Evolutionary conservation across 2,797 vertebrate genomes (phyloP).

Genomic region (Karalla daura): DNA sequence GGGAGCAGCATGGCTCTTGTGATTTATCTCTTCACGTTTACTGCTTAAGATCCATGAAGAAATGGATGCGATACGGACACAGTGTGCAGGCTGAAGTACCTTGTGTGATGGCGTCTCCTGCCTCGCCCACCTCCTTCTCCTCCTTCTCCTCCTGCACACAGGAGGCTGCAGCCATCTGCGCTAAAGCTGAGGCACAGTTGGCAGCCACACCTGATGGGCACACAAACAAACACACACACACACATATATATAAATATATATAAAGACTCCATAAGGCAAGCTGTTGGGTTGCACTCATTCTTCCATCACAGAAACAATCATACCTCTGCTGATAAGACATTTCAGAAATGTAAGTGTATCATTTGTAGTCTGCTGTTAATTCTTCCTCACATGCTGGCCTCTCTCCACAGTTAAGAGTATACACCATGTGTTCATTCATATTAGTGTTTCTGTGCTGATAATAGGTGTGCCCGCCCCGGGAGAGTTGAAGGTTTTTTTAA

Average conservation of each 20-base stretch:
- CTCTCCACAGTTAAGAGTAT: not conserved
- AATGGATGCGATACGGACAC: too few relatives aligned
- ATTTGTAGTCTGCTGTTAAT: not conserved
- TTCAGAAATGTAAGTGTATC: not conserved
- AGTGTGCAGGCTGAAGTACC: constrained; percentile 75
- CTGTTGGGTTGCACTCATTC: not conserved
- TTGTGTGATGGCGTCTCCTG: constrained; percentile 91
- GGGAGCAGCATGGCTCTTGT: too few relatives aligned
- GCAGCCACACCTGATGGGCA: constrained; percentile 90
- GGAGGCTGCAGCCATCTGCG: constrained; percentile 97
- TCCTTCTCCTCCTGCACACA: constrained; percentile 97
- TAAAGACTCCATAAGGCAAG: not conserved
- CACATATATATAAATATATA: constrained; percentile 13
- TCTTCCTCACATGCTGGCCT: not conserved
- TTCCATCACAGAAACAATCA: not conserved
- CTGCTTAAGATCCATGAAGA: not conserved
- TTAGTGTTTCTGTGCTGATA: constrained; percentile 20
- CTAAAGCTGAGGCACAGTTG: constrained; percentile 96
- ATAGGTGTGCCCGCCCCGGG: too few relatives aligned
- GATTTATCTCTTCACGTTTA: not conserved
- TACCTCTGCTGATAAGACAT: not conserved
- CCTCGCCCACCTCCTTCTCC: constrained; percentile 88
- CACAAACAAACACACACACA: constrained; percentile 8
- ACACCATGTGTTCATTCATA: constrained; percentile 31
- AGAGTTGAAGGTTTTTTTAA: too few relatives aligned